Evolutionary conservation across 2,888 invertebrate genomes (phyloP).

Genomic region (Rotaria sp.): DNA sequence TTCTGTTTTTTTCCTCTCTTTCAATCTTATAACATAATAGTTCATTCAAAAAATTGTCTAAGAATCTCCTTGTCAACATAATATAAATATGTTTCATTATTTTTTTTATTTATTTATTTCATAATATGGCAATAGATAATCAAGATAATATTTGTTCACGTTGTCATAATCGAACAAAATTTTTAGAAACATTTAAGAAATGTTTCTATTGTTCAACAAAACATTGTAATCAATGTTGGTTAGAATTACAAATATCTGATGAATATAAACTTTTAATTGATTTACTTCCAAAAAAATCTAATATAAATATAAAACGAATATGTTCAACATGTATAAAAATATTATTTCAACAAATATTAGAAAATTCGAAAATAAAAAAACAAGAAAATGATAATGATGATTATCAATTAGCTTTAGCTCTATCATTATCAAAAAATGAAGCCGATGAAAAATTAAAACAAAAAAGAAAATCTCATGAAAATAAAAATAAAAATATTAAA

Average conservation of each 20-base stretch:
- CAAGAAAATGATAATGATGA: neutral
- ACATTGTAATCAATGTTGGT: conserved; percentile 21
- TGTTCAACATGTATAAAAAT: neutral
- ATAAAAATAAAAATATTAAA: neutral
- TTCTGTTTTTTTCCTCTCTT: neutral
- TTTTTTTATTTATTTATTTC: neutral
- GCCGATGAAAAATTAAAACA: neutral
- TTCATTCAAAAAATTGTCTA: neutral
- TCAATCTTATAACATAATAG: neutral
- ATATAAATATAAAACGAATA: neutral
- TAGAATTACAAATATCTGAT: neutral
- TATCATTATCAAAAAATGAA: neutral
- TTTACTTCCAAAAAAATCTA: neutral
- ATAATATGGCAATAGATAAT: neutral
- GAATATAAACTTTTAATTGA: neutral
- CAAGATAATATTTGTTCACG: neutral
- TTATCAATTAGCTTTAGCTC: conserved; percentile 16
- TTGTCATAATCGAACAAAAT: neutral
- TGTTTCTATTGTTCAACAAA: neutral
- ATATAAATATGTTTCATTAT: neutral
- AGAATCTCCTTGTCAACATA: conserved; percentile 3
- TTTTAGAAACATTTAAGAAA: neutral
- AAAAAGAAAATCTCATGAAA: neutral
- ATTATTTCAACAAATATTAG: neutral
- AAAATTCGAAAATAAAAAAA: neutral